Evolutionary conservation across 2,797 vertebrate species (phyloP).

Genomic region (Lepus townsendii): DNA sequence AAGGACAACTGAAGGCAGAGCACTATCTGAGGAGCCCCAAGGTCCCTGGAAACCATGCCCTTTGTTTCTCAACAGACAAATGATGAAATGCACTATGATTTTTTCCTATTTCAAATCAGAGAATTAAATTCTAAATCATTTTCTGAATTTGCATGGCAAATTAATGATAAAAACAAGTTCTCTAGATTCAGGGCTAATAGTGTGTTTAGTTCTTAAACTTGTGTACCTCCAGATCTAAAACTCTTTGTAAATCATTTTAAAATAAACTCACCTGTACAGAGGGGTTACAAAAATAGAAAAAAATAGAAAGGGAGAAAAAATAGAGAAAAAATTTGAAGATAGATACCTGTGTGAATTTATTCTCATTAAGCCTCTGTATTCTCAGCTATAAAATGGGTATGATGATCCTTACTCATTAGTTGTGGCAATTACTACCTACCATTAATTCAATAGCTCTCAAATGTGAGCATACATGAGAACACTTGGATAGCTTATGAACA

Average conservation of each 20-base stretch:
- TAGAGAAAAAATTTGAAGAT: not conserved
- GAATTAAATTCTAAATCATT: conserved; percentile 18
- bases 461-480: not conserved
- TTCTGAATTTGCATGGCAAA: conserved; percentile 29
- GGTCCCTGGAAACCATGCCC: not conserved
- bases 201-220: not conserved
- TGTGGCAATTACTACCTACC: not conserved
- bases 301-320: not conserved
- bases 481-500: not conserved
- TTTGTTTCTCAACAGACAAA: not conserved
- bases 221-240: conserved; percentile 55
- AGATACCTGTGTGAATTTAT: not conserved
- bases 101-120: not conserved
- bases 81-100: not conserved
- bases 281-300: not conserved
- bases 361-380: not conserved
- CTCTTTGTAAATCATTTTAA: not conserved
- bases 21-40: not conserved
- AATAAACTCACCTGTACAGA: not conserved
- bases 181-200: conserved; percentile 9
- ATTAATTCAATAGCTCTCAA: not conserved
- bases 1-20: not conserved
- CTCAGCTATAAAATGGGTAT: not conserved
- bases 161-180: conserved; percentile 13
- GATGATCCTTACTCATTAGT: not conserved